Percentiles rank a stretch among this genome's conserved stretches.
phyloP scores from a whole-genome alignment of 2,113 vertebrate genomes.

The Siniperca knerii region DNA sequence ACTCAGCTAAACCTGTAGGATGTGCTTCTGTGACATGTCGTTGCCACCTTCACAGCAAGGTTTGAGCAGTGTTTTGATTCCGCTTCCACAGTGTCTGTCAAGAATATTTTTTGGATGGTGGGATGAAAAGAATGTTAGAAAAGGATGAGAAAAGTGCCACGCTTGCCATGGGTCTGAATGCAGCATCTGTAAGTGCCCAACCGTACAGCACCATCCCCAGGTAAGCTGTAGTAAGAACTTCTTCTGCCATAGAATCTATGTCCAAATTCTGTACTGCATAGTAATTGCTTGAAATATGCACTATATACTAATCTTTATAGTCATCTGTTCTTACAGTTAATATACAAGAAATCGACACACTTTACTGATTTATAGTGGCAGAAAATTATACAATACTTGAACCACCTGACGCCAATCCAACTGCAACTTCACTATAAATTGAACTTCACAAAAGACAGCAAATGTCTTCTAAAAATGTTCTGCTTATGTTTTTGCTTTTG shows the following conservation, averaged over 20 bases:
- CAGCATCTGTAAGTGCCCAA: constrained; percentile 77
- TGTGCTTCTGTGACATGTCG: neutral
- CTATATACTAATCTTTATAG: neutral
- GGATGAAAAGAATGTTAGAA: constrained; percentile 94
- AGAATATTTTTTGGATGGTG: constrained; percentile 97
- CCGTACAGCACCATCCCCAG: constrained; percentile 61
- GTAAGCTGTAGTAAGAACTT: constrained; percentile 45
- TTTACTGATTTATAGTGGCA: neutral
- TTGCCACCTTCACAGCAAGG: neutral
- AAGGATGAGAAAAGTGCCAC: constrained; percentile 94
- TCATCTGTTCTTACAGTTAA: neutral
- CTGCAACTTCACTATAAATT: no score
- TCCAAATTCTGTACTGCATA: neutral
- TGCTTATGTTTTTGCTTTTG: neutral
- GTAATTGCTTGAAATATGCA: neutral
- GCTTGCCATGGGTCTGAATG: constrained; percentile 80
- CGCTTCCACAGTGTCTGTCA: constrained; percentile 90
- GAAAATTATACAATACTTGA: neutral
- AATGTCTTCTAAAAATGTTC: no score
- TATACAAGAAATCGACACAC: neutral
- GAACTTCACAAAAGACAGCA: no score
- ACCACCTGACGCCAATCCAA: no score
- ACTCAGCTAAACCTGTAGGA: neutral
- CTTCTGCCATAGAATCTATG: neutral
- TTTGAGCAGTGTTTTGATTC: constrained; percentile 28